These are phyloP conservation scores for Acronicta aceris DNA, from an alignment of 2,888 invertebrate species.

Conservation along the genomic window DNA sequence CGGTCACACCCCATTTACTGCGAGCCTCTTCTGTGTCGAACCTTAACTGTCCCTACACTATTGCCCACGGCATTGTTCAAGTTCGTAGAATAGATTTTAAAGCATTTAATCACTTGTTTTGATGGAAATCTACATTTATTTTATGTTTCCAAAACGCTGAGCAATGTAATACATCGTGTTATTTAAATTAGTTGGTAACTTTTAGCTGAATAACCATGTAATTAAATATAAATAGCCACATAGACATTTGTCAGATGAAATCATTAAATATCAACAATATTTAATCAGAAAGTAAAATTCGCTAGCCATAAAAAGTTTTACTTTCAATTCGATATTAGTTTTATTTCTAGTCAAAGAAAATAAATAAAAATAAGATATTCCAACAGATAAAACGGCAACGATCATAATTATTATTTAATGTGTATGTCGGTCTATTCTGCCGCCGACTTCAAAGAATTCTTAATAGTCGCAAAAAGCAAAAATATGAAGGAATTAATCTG, in stretches of 20 bases:
- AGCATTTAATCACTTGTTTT: slow-evolving; percentile 57
- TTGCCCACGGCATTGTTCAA: slow-evolving; percentile 64
- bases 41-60: slow-evolving; percentile 58
- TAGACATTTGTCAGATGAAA: not conserved
- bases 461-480: slow-evolving; percentile 54
- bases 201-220: too few species aligned
- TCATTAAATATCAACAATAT: not conserved
- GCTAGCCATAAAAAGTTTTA: not conserved
- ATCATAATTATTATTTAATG: slow-evolving; percentile 31
- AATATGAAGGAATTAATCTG: slow-evolving; percentile 45
- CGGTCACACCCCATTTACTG: slow-evolving; percentile 83
- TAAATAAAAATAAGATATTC: slow-evolving; percentile 13
- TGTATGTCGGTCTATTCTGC: slow-evolving; percentile 16
- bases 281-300: not conserved
- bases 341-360: slow-evolving; percentile 8
- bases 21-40: slow-evolving; percentile 66
- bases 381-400: slow-evolving; percentile 22
- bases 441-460: slow-evolving; percentile 49
- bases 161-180: not conserved
- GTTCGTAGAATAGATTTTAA: slow-evolving; percentile 61
- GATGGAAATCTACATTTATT: slow-evolving; percentile 49
- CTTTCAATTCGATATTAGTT: slow-evolving; percentile 10
- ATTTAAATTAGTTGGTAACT: not conserved
- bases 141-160: slow-evolving; percentile 21
- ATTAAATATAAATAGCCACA: too few species aligned